Conservation (phyloP, 1,140 invertebrate species). For the Bombus haemorrhoidalis region DNA sequence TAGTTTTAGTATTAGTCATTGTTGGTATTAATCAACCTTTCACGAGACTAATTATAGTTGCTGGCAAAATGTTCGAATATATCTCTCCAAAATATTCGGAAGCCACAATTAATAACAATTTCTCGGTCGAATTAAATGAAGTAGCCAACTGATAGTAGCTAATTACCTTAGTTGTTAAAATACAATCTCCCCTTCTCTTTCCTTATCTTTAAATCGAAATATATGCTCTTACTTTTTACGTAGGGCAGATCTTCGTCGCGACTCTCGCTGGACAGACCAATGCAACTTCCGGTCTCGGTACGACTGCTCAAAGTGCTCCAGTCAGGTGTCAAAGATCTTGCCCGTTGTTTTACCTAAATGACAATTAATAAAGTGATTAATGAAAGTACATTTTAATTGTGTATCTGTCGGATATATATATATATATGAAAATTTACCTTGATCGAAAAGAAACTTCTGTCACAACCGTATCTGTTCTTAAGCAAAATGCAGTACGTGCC, state of each 20-base stretch:
- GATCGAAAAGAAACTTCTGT: slow-evolving; percentile 92
- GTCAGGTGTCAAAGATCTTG: slow-evolving; percentile 86
- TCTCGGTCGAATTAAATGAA: neutral
- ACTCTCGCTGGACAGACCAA: slow-evolving; percentile 70
- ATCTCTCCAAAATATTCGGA: neutral
- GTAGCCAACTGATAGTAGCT: neutral
- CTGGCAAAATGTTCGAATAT: neutral
- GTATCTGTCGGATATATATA: neutral
- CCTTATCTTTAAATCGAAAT: neutral
- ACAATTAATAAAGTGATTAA: neutral
- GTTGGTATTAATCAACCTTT: too few relatives aligned
- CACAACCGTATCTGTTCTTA: slow-evolving; percentile 94
- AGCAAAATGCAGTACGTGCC: slow-evolving; percentile 97
- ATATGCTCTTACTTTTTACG: slow-evolving; percentile 84
- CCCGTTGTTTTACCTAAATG: slow-evolving; percentile 85
- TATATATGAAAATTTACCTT: slow-evolving; percentile 83
- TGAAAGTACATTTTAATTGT: neutral
- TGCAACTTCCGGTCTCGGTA: slow-evolving; percentile 73
- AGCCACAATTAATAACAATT: neutral
- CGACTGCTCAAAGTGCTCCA: slow-evolving; percentile 81
- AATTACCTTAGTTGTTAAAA: neutral
- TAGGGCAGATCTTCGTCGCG: slow-evolving; percentile 81
- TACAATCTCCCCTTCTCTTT: neutral
- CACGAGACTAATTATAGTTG: neutral
- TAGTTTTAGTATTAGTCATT: too few relatives aligned